Evolutionary conservation across 2,113 vertebrate species (phyloP).

Genomic region (Diphyllodes magnificus): DNA sequence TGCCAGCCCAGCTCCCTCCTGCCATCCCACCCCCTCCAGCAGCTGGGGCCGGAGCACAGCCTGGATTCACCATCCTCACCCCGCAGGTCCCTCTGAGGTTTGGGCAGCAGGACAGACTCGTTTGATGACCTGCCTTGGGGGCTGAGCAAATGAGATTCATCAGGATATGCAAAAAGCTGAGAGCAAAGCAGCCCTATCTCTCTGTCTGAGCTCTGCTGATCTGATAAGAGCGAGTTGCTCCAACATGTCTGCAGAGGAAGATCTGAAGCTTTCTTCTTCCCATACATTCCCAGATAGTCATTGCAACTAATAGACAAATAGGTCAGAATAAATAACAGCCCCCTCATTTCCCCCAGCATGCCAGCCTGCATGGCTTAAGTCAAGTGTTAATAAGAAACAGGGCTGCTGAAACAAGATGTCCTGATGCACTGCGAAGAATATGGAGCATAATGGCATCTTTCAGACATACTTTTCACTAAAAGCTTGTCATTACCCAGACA

Average conservation of each 20-base stretch:
- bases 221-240: conserved; percentile 29
- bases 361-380: neutral
- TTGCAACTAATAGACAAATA: conserved; percentile 36
- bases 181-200: conserved; percentile 40
- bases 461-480: conserved; percentile 8
- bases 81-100: conserved; percentile 22
- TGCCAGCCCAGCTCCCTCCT: neutral
- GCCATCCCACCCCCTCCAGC: neutral
- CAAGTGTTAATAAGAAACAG: conserved; percentile 42
- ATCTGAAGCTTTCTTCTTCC: conserved; percentile 33
- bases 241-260: conserved; percentile 52
- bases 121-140: conserved; percentile 57
- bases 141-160: conserved; percentile 57
- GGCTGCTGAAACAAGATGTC: conserved; percentile 13
- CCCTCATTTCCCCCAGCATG: neutral
- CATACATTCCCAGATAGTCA: conserved; percentile 24
- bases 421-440: neutral
- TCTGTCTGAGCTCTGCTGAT: conserved; percentile 23
- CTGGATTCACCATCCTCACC: conserved; percentile 27
- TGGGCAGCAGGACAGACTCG: neutral
- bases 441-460: conserved; percentile 5
- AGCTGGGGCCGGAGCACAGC: neutral
- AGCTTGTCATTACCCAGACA: conserved; percentile 38
- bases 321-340: conserved; percentile 28
- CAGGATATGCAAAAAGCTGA: conserved; percentile 44